These are phyloP conservation scores for Parnassius smintheus DNA, from an alignment of 2,888 invertebrate genomes.

Conservation along the genomic window DNA sequence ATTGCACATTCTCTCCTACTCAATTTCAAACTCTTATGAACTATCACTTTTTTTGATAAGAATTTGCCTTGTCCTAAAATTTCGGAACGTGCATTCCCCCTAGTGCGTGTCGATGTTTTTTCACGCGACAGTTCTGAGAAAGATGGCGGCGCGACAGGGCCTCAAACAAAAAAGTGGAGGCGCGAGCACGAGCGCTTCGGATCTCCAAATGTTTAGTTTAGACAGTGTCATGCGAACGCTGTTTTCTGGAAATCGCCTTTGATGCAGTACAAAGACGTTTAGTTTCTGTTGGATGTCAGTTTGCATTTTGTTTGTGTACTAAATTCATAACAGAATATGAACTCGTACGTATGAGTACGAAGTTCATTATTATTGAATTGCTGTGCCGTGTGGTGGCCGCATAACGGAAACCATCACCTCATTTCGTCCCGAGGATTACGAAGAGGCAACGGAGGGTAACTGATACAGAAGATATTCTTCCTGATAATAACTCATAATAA, in stretches of 20 bases:
- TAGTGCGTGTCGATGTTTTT: constrained; percentile 38
- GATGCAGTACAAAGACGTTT: not conserved
- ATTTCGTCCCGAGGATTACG: no score
- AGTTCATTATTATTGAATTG: not conserved
- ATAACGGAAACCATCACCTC: no score
- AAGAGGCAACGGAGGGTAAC: no score
- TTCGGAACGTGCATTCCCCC: constrained; percentile 8
- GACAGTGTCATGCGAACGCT: constrained; percentile 7
- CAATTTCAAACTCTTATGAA: no score
- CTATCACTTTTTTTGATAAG: not conserved
- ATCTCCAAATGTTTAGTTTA: constrained; percentile 43
- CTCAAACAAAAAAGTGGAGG: constrained; percentile 54
- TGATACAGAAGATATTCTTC: no score
- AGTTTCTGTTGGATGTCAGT: constrained; percentile 4
- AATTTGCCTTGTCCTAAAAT: not conserved
- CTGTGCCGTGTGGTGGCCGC: no score
- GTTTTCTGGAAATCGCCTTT: constrained; percentile 44
- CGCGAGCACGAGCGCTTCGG: constrained; percentile 58
- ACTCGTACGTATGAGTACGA: not conserved
- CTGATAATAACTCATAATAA: no score
- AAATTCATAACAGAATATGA: not conserved
- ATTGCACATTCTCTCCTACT: no score
- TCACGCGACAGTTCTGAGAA: constrained; percentile 68
- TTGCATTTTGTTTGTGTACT: not conserved
- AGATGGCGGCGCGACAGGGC: constrained; percentile 49